Percentiles rank a stretch among this genome's conserved stretches.
These are phyloP conservation scores for Gila orcuttii DNA, from an alignment of 2,113 vertebrate species.

Conservation along the genomic window DNA sequence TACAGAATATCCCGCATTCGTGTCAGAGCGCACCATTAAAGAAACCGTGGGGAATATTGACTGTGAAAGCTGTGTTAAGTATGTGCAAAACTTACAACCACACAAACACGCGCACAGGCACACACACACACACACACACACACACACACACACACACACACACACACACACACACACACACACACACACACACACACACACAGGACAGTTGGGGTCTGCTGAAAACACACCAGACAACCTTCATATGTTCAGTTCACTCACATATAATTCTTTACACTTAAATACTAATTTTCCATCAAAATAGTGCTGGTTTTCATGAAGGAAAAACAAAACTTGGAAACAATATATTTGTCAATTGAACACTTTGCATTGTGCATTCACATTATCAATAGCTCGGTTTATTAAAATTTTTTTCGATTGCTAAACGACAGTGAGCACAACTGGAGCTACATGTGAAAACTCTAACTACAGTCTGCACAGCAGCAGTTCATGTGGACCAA, in stretches of 20 bases:
- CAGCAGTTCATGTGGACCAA: too few species aligned
- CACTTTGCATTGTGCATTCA: background rate
- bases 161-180: background rate
- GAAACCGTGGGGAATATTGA: constrained; percentile 93
- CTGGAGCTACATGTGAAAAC: too few species aligned
- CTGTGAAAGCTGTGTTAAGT: constrained; percentile 96
- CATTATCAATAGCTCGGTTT: background rate
- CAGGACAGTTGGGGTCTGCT: background rate
- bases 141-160: background rate
- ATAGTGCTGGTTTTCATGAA: too few species aligned
- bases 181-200: background rate
- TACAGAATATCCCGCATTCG: constrained; percentile 95
- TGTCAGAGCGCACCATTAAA: constrained; percentile 98
- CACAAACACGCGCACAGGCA: background rate
- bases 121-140: background rate
- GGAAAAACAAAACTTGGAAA: background rate
- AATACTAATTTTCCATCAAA: too few species aligned
- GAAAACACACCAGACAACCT: background rate
- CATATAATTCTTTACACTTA: background rate
- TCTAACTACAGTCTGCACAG: too few species aligned
- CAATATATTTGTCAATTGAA: background rate
- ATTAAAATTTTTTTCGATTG: background rate
- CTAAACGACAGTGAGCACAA: too few species aligned
- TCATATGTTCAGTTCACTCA: background rate
- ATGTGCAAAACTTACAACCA: constrained; percentile 64